Evolutionary conservation across 1,140 invertebrate genomes (phyloP).

Genomic region (Heliothis virescens): DNA sequence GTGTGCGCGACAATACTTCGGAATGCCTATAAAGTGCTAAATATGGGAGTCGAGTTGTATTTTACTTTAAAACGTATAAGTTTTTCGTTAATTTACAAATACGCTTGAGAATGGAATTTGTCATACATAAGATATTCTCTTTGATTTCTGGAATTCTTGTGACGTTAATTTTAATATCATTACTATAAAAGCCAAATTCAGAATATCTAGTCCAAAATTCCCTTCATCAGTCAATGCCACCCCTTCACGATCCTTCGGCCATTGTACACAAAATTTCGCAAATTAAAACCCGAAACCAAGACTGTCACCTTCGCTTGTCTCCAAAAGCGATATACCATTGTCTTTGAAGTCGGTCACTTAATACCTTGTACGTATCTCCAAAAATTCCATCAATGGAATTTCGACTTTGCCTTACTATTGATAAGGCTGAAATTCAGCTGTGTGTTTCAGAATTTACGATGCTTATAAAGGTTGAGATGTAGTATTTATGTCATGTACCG

Average conservation of each 20-base stretch:
- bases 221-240: constrained; percentile 26
- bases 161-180: no score
- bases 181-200: not conserved
- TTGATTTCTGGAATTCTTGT: not conserved
- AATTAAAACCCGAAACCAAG: constrained; percentile 76
- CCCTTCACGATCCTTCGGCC: constrained; percentile 45
- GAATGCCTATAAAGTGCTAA: constrained; percentile 26
- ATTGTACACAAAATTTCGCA: constrained; percentile 68
- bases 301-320: constrained; percentile 76
- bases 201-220: not conserved
- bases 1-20: constrained; percentile 24
- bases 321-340: constrained; percentile 77
- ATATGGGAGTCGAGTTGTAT: constrained; percentile 1
- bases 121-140: no score
- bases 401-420: not conserved
- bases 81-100: not conserved
- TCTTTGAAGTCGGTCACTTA: constrained; percentile 57
- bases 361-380: constrained; percentile 27
- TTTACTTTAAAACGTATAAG: constrained; percentile 13
- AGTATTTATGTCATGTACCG: constrained; percentile 68
- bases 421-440: not conserved
- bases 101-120: not conserved
- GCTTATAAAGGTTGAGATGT: constrained; percentile 11
- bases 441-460: constrained; percentile 43
- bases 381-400: constrained; percentile 37